These are phyloP conservation scores for Scaptomyza pallida DNA, from an alignment of 1,140 invertebrate species.

Conservation along the genomic window DNA sequence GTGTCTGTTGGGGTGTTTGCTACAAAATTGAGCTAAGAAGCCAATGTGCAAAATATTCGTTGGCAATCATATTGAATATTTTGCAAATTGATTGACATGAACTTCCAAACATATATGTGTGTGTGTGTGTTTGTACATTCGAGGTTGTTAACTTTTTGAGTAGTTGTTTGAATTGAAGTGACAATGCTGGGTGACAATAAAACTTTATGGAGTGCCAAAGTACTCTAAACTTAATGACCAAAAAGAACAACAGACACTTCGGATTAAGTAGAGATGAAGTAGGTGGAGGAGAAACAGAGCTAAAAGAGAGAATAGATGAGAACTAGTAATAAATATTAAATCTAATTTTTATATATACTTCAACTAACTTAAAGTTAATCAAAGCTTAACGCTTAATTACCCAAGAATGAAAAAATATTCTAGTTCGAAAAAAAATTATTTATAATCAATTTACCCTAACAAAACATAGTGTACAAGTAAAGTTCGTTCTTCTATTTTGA, in stretches of 20 bases:
- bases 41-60: slow-evolving; percentile 65
- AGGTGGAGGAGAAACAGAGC: not conserved
- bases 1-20: slow-evolving; percentile 22
- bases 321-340: no score
- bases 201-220: slow-evolving; percentile 11
- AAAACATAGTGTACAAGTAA: no score
- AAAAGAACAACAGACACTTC: not conserved
- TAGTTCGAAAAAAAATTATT: no score
- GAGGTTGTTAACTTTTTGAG: slow-evolving; percentile 5
- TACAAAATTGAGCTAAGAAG: slow-evolving; percentile 56
- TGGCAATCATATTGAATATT: slow-evolving; percentile 43
- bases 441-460: no score
- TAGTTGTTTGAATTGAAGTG: slow-evolving; percentile 14
- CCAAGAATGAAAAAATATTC: no score
- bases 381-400: no score
- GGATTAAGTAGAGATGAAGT: slow-evolving; percentile 1
- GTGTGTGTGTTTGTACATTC: not conserved
- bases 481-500: no score
- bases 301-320: no score
- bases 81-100: slow-evolving; percentile 44
- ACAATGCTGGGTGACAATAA: slow-evolving; percentile 21
- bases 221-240: slow-evolving; percentile 3
- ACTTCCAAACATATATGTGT: slow-evolving; percentile 2
- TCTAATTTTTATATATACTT: no score
- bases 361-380: no score